phyloP scores from a whole-genome alignment of 2,113 vertebrate species.

The Oryzias melastigma region DNA sequence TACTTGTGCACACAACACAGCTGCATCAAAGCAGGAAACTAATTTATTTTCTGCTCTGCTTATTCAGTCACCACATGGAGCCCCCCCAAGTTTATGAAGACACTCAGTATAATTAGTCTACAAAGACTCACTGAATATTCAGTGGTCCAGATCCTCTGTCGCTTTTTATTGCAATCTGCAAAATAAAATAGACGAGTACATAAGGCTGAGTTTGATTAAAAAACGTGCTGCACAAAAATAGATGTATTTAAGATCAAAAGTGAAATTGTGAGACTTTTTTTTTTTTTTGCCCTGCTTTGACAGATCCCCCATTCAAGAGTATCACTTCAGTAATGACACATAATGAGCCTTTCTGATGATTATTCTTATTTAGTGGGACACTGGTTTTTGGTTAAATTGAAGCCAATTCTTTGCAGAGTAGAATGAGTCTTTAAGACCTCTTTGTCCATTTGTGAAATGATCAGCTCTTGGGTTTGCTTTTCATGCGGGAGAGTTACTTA shows the following conservation, averaged over 20 bases:
- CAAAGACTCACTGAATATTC: conserved; percentile 74
- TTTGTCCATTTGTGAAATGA: conserved; percentile 16
- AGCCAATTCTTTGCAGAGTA: conserved; percentile 1
- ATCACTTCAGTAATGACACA: conserved; percentile 40
- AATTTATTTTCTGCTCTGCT: conserved; percentile 63
- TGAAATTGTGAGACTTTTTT: conserved; percentile 32
- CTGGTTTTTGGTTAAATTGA: conserved; percentile 9
- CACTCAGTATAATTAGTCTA: conserved; percentile 71
- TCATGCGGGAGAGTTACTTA: conserved; percentile 7
- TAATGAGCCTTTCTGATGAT: conserved; percentile 41
- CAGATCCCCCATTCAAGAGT: conserved; percentile 33
- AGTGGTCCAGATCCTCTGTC: conserved; percentile 64
- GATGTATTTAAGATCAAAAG: conserved; percentile 30
- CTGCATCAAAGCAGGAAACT: conserved; percentile 72
- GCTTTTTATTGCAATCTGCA: conserved; percentile 52
- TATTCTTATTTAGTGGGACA: conserved; percentile 33
- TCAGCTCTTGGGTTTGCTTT: neutral
- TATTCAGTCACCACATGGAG: conserved; percentile 63
- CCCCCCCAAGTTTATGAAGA: conserved; percentile 72
- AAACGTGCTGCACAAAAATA: conserved; percentile 34
- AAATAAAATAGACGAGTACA: conserved; percentile 55
- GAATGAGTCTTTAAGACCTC: conserved; percentile 11
- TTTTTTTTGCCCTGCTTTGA: conserved; percentile 44
- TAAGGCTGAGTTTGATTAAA: conserved; percentile 49
- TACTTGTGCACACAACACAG: conserved; percentile 48